Evolutionary conservation across 2,888 invertebrate species (phyloP), one percentile per base, ranked within the genome.

Genomic region (Chymomyza caudatula): DNA sequence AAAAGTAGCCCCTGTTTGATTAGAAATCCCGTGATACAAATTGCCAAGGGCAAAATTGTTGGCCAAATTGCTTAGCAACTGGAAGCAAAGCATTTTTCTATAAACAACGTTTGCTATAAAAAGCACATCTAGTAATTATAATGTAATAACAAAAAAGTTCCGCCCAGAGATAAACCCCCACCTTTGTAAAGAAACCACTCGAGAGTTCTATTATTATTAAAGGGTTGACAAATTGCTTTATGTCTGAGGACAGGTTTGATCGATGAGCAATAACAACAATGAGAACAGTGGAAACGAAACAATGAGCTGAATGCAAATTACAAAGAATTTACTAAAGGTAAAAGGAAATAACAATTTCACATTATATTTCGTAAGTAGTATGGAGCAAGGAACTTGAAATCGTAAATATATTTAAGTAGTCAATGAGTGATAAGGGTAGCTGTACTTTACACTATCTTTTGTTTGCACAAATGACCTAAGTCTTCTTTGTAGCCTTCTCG

Each of bases 11-110:
- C 17, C n/a, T 8, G 22, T 23, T 29, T 43, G 22, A 53, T 29
- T 23, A 49, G 22, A 22, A 13, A 67, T 49, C 67, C 60, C 67
- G 67, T 67, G 67, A 67, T 67, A 17, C 44, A 47, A 47, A 47
- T 37, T 17, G 17, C 15, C 15, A 47, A 47, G 44, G 51, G 61
- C 15, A 29, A n/a, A 56, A 43, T 23, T 61, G 61, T 51, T 37
- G 8, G 29, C 11, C 29, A 67, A 67, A 61, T 60, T 55, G 55
- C 49, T 55, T 17, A 25, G 8, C n/a, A 23, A 23, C 29, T 37
- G 29, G 11, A 37, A 37, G 8, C 8, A 8, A 37, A 37, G 29
- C 29, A 37, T 37, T n/a, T n/a, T n/a, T n/a, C n/a, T n/a, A n/a
- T n/a, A n/a, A n/a, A n/a, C n/a, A n/a, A n/a, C n/a, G n/a, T n/a